Evolutionary conservation across 2,797 vertebrate genomes (phyloP).

Genomic region (Graptemys geographica): DNA sequence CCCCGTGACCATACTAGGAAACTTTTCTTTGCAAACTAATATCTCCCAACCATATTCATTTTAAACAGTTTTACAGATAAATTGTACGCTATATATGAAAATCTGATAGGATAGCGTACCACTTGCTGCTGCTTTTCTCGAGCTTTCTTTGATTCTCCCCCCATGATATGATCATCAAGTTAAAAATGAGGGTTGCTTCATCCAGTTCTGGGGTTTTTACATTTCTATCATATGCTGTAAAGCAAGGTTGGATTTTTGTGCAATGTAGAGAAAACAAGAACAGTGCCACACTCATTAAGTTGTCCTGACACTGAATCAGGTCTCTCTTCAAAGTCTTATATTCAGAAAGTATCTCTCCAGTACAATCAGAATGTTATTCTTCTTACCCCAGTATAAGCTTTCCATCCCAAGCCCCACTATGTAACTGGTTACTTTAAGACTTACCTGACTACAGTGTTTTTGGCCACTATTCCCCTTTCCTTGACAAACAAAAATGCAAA

Average conservation of each 20-base stretch:
- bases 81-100: neutral
- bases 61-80: neutral
- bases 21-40: neutral
- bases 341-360: neutral
- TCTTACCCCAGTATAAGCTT: conserved; percentile 18
- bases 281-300: conserved; percentile 23
- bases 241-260: neutral
- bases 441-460: neutral
- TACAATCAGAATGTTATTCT: neutral
- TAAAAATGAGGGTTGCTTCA: conserved; percentile 34
- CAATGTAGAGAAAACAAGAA: conserved; percentile 11
- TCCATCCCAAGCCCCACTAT: neutral
- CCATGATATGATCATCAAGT: neutral
- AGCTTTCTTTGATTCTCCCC: neutral
- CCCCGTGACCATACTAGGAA: neutral
- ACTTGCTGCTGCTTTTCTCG: conserved; percentile 33
- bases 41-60: neutral
- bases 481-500: neutral
- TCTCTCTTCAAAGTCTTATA: conserved; percentile 27
- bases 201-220: conserved; percentile 54
- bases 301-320: neutral
- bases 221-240: conserved; percentile 31
- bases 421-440: neutral
- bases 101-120: rapidly evolving
- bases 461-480: neutral